These are phyloP conservation scores for Hydractinia symbiolongicarpus DNA, from an alignment of 30 jellyfish, hydroid and myxozoan species.

Conservation along the genomic window DNA sequence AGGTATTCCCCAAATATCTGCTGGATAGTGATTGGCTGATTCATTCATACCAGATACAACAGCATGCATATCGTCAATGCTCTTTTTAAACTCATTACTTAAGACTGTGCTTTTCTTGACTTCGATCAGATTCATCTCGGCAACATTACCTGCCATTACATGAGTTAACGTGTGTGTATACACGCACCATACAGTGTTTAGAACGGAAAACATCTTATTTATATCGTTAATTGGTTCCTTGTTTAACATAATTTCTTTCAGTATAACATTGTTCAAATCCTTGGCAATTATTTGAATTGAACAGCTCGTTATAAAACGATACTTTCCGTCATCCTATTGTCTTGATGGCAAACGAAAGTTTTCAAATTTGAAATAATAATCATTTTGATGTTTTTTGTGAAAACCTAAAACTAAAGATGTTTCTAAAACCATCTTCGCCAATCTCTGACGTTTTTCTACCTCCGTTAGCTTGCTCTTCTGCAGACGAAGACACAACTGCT, in stretches of 20 bases:
- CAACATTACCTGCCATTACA: slow-evolving; percentile 15
- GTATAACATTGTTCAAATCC: background rate
- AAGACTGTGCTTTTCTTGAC: background rate
- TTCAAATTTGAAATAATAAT: background rate
- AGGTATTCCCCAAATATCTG: slow-evolving; percentile 31
- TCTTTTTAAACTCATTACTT: background rate
- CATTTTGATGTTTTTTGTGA: background rate
- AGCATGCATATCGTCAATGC: slow-evolving; percentile 26
- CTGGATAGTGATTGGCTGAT: slow-evolving; percentile 31
- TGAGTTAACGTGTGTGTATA: slow-evolving; percentile 25
- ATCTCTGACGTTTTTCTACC: background rate
- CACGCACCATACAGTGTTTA: slow-evolving; percentile 13
- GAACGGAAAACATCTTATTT: background rate
- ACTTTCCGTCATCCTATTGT: background rate
- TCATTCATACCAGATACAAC: slow-evolving; percentile 26
- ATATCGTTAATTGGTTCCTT: background rate
- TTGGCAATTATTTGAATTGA: background rate
- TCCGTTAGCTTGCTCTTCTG: slow-evolving; percentile 1
- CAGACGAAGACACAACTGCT: background rate
- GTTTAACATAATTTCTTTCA: background rate
- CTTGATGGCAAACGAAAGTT: slow-evolving; percentile 15
- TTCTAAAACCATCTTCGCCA: slow-evolving; percentile 19
- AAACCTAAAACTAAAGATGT: slow-evolving; percentile 9
- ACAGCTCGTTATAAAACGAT: background rate
- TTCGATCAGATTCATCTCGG: slow-evolving; percentile 5